Base-by-base conservation (phyloP, 2,888 invertebrate genomes). In the Epirrita christyi region DNA sequence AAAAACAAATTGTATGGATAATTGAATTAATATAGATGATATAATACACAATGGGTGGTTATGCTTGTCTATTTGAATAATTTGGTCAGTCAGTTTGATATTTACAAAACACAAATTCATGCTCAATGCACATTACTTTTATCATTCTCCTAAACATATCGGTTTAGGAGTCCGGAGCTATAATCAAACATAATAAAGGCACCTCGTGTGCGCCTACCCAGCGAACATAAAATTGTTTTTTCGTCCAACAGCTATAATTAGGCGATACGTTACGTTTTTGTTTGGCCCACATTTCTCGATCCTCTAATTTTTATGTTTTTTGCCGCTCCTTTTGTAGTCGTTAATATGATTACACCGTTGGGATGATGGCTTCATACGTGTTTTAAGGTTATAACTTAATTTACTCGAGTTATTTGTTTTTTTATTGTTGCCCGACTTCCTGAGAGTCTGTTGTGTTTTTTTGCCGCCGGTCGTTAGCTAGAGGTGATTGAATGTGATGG, bases 341-440 rank as follows among this genome's bases (percentile, higher is more conserved):
- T 92, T 92, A 91, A 92, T 91, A 91, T 91, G 92, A 92, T 92
- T 92, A 92, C 89, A 90, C 86, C 88, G 86, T 89, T 85, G 83
- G 86, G 90, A 88, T 91, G 92, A 91, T 91, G 89, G 91, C 92
- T 92, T 91, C 90, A 91, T 92, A 91, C 92, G 88, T 90, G 90
- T 90, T 90, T 90, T 88, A n/a, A 90, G 89, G 86, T 92, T 92
- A 91, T 91, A 92, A 92, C 92, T 92, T 92, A 92, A 92, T 92
- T 92, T 92, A 88, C 83, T 80, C 85, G 86, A 81, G 81, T 86
- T 91, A 88, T 91, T 91, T 89, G 87, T 87, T 91, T 89, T 88
- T 91, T 92, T 89, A 85, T 86, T 86, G 85, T 86, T 84, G 82
- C 74, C 76, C 80, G 84, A 90, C 91, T 91, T 91, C 91, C 91